A percentile compares a stretch with the other conserved stretches of the same genome.
These are phyloP conservation scores for Prenolepis imparis DNA, from an alignment of 2,888 invertebrate genomes.

Conservation along the genomic window DNA sequence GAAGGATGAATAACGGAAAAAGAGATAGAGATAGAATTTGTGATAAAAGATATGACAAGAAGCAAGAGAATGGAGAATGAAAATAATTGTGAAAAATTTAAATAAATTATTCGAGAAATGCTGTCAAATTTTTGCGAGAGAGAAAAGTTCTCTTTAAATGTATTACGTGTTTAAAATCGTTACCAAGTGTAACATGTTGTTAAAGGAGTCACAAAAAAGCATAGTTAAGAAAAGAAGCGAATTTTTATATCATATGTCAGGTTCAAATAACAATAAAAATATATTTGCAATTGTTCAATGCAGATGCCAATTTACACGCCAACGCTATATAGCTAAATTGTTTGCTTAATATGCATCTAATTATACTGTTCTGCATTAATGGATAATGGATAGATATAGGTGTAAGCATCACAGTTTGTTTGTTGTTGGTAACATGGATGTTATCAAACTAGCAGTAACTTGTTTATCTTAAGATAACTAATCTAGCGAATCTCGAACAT, in stretches of 20 bases:
- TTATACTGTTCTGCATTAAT: slow-evolving; percentile 51
- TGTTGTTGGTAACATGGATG: slow-evolving; percentile 53
- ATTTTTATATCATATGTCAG: slow-evolving; percentile 6
- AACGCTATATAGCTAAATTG: slow-evolving; percentile 37
- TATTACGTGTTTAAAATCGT: not conserved
- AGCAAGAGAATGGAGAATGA: not conserved
- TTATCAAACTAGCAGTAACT: slow-evolving; percentile 50
- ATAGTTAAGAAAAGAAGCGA: not conserved
- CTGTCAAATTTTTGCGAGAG: not conserved
- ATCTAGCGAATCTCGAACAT: slow-evolving; percentile 36
- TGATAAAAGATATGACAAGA: slow-evolving; percentile 21
- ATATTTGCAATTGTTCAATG: not conserved
- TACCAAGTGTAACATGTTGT: not conserved
- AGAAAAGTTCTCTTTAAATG: not conserved
- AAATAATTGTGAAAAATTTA: not conserved
- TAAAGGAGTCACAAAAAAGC: not conserved
- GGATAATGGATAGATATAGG: slow-evolving; percentile 42
- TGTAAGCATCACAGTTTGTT: slow-evolving; percentile 45
- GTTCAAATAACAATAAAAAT: not conserved
- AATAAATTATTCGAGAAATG: not conserved
- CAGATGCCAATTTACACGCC: slow-evolving; percentile 15
- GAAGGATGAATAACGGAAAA: slow-evolving; percentile 10
- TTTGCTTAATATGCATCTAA: slow-evolving; percentile 50
- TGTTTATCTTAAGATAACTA: slow-evolving; percentile 53
- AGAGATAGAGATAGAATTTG: slow-evolving; percentile 17